Evolutionary conservation across 2,113 vertebrate genomes (phyloP).

Genomic region (Argyrosomus japonicus): DNA sequence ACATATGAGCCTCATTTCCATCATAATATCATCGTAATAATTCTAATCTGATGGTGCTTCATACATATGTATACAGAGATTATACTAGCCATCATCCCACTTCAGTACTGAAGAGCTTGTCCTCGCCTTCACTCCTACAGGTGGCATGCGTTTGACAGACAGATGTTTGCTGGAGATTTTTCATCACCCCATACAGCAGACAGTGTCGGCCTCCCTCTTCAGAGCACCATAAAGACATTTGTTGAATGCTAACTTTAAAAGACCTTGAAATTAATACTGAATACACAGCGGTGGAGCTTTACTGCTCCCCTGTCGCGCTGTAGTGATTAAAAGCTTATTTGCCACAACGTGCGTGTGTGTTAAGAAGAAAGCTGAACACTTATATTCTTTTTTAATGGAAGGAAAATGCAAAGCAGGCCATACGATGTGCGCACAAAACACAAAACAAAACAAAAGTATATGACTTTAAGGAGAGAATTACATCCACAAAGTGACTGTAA

Average conservation of each 20-base stretch:
- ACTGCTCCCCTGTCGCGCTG: constrained; percentile 5
- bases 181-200: neutral
- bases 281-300: constrained; percentile 2
- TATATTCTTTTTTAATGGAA: neutral
- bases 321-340: constrained; percentile 37
- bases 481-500: neutral
- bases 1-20: too few species aligned
- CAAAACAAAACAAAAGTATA: neutral
- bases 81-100: neutral
- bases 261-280: constrained; percentile 45
- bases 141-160: neutral
- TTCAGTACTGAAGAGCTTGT: neutral
- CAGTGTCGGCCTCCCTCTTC: neutral
- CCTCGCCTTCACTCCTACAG: neutral
- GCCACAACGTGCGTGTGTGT: neutral
- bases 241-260: constrained; percentile 19
- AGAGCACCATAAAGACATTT: constrained; percentile 6
- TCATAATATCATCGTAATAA: too few species aligned
- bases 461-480: neutral
- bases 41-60: too few species aligned
- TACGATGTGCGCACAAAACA: neutral
- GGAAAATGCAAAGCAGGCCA: neutral
- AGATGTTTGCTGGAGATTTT: neutral
- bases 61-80: neutral
- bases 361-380: neutral